Percentiles rank a stretch among this genome's conserved stretches.
These are phyloP conservation scores for Rhinogobius similis DNA, from an alignment of 2,113 vertebrate genomes.

Conservation along the genomic window DNA sequence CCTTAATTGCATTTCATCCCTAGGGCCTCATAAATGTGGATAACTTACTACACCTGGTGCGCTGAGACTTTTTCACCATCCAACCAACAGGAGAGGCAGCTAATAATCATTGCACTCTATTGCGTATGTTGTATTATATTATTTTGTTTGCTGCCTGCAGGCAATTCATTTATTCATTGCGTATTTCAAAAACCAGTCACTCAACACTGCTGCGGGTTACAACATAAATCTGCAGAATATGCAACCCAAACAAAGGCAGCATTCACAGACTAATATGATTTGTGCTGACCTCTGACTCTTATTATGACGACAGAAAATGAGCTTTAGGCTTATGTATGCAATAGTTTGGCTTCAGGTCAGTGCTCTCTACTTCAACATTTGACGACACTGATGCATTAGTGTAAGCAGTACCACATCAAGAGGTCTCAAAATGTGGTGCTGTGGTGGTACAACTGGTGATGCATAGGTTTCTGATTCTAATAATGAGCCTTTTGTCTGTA, in stretches of 20 bases:
- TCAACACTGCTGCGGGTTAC: slow-evolving; percentile 10
- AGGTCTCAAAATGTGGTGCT: neutral
- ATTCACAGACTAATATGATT: slow-evolving; percentile 29
- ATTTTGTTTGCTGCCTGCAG: neutral
- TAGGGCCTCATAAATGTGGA: no score
- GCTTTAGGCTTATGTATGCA: neutral
- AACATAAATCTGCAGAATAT: slow-evolving; percentile 6
- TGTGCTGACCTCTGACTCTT: slow-evolving; percentile 11
- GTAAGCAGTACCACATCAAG: no score
- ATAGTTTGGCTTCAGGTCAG: neutral
- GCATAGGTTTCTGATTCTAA: no score
- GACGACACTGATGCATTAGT: no score
- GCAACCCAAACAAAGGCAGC: slow-evolving; percentile 33
- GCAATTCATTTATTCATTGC: neutral
- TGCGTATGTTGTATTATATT: neutral
- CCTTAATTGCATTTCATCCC: no score
- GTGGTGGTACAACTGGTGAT: neutral
- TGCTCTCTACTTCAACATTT: neutral
- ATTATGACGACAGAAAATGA: slow-evolving; percentile 12
- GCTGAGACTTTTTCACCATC: no score
- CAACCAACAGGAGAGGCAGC: neutral
- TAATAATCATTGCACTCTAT: neutral
- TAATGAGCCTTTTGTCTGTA: no score
- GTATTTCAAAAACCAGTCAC: neutral
- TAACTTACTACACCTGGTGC: no score